Base-by-base conservation (phyloP, 2,797 vertebrate genomes). In the Lemur catta region DNA sequence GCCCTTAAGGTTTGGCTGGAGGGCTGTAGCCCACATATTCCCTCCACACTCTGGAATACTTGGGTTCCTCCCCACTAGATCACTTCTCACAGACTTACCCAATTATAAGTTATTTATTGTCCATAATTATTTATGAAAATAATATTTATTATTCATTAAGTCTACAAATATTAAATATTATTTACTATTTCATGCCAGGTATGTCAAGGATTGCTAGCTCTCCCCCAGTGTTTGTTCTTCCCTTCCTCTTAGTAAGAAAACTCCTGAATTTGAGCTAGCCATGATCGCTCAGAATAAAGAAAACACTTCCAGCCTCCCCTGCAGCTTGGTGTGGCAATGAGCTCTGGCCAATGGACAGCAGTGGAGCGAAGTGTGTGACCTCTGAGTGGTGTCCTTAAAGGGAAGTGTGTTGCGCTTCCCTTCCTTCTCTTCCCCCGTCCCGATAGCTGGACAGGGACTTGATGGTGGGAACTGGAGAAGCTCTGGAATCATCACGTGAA, bases 71-170 rank as follows among this genome's bases (percentile, higher is more conserved):
- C 52, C 30, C 7, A 9, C 8, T 38, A 33, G 2, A 13, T 50
- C 35, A 22, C 38, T 71, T n/a, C 24, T 84, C 30, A 48, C 7
- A 46, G 50, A 4, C 24, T 57, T 46, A n/a, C n/a, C 18, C 24
- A 72, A 10, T 24, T 48, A 30, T 52, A 57, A 26, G 33, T 67
- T 57, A 74, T 84, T 87, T 88, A 55, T 79, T 79, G 50, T 43
- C 50, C 63, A 52, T 4, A 69, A 74, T 69, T 63, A 79, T 67
- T 79, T 86, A 35, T 72, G 71, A 52, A 63, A 72, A 8, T 63
- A 38, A 72, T 69, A 79, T 79, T 20, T 81, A 52, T 33, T 87
- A 41, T 76, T 84, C 90, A 59, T 52, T 71, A 18, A n/a, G 38
- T 38, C 57, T 86, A 61, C 2, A 41, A 35, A 67, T 55, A 61